Evolutionary conservation across 2,888 invertebrate species (phyloP).

Genomic region (Aphodius granarius): DNA sequence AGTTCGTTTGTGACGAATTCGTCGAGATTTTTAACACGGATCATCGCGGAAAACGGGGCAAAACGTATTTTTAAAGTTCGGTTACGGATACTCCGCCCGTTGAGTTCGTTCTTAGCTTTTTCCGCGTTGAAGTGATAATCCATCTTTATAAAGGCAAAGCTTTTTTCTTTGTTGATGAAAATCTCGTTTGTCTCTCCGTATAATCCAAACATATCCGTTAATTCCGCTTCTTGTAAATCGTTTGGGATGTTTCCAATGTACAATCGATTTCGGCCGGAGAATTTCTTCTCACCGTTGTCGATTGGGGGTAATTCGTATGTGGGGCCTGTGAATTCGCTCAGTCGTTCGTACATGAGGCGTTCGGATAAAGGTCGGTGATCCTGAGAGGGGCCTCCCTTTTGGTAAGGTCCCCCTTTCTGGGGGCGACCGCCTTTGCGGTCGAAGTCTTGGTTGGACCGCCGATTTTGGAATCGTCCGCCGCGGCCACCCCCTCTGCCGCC

Average conservation of each 20-base stretch:
- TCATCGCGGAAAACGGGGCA: conserved; percentile 91
- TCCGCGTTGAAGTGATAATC: conserved; percentile 93
- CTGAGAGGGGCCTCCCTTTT: not conserved
- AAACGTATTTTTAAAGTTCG: conserved; percentile 89
- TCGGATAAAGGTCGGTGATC: conserved; percentile 23
- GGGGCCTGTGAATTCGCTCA: conserved; percentile 73
- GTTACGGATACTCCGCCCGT: conserved; percentile 83
- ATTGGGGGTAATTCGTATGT: conserved; percentile 76
- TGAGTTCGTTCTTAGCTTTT: conserved; percentile 91
- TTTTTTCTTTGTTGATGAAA: conserved; percentile 92
- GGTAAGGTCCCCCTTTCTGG: not conserved
- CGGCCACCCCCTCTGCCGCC: conserved; percentile 10
- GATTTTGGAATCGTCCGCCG: conserved; percentile 22
- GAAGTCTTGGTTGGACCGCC: conserved; percentile 20
- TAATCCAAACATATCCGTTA: conserved; percentile 80
- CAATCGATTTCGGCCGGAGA: conserved; percentile 88
- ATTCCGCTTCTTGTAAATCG: conserved; percentile 87
- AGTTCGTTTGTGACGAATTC: conserved; percentile 94
- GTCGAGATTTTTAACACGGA: conserved; percentile 91
- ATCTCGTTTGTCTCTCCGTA: conserved; percentile 92
- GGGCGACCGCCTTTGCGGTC: conserved; percentile 19
- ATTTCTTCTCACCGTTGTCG: conserved; percentile 79
- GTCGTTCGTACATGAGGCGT: conserved; percentile 61
- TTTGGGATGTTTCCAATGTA: conserved; percentile 91
- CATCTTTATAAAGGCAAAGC: conserved; percentile 95